These are phyloP conservation scores for Sitta carolinensis DNA, from an alignment of 2,797 vertebrate genomes.

Conservation along the genomic window DNA sequence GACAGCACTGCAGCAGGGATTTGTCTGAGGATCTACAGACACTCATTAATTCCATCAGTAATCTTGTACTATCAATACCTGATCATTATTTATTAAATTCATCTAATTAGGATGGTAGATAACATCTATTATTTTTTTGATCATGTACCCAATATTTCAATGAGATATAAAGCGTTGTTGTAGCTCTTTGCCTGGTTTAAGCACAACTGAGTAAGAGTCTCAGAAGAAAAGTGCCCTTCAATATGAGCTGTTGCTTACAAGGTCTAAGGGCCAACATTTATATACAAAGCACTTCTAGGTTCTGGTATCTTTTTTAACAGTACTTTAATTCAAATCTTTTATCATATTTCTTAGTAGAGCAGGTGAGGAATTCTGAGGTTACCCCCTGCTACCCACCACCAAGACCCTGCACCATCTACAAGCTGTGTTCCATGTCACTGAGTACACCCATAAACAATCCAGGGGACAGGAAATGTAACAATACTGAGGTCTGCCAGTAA, in stretches of 20 bases:
- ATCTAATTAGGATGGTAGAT: not conserved
- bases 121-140: not conserved
- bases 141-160: not conserved
- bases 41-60: not conserved
- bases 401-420: accelerated
- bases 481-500: not conserved
- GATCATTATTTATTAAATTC: conserved; percentile 4
- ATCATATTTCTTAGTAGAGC: not conserved
- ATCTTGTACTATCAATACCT: not conserved
- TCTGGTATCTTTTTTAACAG: not conserved
- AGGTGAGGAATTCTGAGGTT: not conserved
- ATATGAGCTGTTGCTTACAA: not conserved
- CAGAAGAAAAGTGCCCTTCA: not conserved
- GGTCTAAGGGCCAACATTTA: not conserved
- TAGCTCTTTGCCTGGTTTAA: not conserved
- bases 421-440: not conserved
- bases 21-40: not conserved
- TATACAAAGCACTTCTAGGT: not conserved
- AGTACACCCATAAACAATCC: not conserved
- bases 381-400: not conserved
- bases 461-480: not conserved
- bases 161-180: not conserved
- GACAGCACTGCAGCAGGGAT: not conserved
- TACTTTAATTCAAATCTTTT: not conserved
- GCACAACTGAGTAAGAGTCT: not conserved